Evolutionary conservation across 1,140 invertebrate species (phyloP), one percentile per base, ranked within the genome.

Genomic region (Drosophila neocordata): DNA sequence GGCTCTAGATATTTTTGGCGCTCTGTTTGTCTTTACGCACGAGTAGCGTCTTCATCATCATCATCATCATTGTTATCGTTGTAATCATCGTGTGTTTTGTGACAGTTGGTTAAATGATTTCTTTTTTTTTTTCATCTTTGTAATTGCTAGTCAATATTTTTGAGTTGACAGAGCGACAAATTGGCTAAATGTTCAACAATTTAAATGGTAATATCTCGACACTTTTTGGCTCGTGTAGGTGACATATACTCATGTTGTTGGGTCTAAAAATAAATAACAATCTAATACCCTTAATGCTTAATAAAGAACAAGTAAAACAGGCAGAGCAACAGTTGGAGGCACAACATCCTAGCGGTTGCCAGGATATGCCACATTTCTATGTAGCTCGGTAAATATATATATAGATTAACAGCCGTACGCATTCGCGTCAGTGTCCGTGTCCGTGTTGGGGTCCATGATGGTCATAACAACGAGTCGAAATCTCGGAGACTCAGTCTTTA

Each of bases 81-180:
- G 41, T 48, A 48, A 48, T 48, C 41, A 48, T 48, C n/a, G 18
- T 20, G 12, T 13, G 12, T 31, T 34, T 20, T 38, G 13, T 15
- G 57, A 37, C 31, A 37, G 15, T 18, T 52, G n/a, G 57, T 20
- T 35, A 59, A 75, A 41, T 60, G 52, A 64, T 69, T 69, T 76
- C 68, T 75, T 57, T 55, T 73, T 69, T 69, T 76, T 74, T 75
- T 57, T 55, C 73, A 64, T 78, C 67, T 66, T 31, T 24, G 74
- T 82, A 82, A 85, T 87, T 87, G 78, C 69, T 73, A 77, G 80
- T 63, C 79, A 77, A 84, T 75, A 80, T 80, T 72, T 79, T 66
- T 44, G 41, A 57, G 22, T 53, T 57, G 56, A 48, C 65, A 64
- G 74, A 60, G 64, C 76, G 61, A 53, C 59, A 78, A 78, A 73